Percentiles rank a stretch among this genome's conserved stretches.
phyloP scores from a whole-genome alignment of 2,888 invertebrate genomes.

The Stenodema calcarata region DNA sequence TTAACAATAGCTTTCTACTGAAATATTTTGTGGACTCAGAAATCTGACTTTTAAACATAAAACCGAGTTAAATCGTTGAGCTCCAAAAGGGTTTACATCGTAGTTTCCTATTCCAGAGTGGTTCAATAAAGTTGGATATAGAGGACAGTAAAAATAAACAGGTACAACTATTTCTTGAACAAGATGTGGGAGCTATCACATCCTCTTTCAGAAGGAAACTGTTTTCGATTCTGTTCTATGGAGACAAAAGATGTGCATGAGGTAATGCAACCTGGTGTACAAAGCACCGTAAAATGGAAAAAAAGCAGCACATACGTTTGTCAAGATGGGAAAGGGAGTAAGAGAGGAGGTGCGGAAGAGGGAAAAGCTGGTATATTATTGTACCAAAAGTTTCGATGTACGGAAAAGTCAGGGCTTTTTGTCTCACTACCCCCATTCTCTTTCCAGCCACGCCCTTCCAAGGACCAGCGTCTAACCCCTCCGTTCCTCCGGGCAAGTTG shows the following conservation, averaged over 20 bases:
- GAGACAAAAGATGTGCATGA: not conserved
- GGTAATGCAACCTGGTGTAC: constrained; percentile 17
- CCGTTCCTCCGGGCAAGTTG: constrained; percentile 27
- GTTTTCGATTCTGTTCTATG: not conserved
- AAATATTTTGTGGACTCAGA: too few relatives aligned
- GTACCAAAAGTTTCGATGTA: not conserved
- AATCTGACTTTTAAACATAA: too few relatives aligned
- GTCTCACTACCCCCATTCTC: not conserved
- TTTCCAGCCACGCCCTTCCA: not conserved
- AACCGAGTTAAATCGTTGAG: too few relatives aligned
- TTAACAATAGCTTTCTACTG: too few relatives aligned
- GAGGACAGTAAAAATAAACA: not conserved
- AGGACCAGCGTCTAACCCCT: not conserved
- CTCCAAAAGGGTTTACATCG: too few relatives aligned
- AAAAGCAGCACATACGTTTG: not conserved
- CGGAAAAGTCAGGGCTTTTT: not conserved
- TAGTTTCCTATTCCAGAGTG: too few relatives aligned
- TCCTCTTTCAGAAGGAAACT: not conserved
- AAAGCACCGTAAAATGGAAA: not conserved
- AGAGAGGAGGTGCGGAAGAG: not conserved
- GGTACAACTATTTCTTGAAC: not conserved
- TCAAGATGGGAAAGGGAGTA: not conserved
- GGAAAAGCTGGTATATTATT: not conserved
- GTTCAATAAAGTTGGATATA: too few relatives aligned
- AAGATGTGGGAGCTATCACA: not conserved